These are phyloP conservation scores for Desoria tigrina DNA, from an alignment of 2,888 invertebrate species.

Conservation along the genomic window DNA sequence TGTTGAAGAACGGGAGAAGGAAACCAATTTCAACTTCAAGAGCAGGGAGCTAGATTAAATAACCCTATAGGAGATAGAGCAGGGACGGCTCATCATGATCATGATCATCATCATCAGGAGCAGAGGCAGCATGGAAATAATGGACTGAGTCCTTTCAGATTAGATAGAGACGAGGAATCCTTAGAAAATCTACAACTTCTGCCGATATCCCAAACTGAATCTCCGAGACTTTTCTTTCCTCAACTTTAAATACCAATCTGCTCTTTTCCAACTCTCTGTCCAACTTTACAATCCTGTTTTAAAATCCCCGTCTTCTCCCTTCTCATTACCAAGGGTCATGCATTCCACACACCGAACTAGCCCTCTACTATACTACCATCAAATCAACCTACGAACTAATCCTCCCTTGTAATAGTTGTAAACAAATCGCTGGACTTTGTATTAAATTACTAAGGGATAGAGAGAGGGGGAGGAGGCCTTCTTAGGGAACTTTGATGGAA, in stretches of 20 bases:
- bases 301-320: slow-evolving; percentile 14
- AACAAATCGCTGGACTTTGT: too few species aligned
- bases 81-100: slow-evolving; percentile 20
- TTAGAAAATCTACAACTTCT: not conserved
- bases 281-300: slow-evolving; percentile 22
- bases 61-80: slow-evolving; percentile 24
- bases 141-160: slow-evolving; percentile 25
- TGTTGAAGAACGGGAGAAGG: slow-evolving; percentile 12
- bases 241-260: slow-evolving; percentile 20
- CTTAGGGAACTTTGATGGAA: too few species aligned
- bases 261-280: not conserved
- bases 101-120: slow-evolving; percentile 18
- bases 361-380: not conserved
- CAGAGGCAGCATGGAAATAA: slow-evolving; percentile 23
- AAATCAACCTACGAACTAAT: too few species aligned
- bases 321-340: not conserved
- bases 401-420: too few species aligned
- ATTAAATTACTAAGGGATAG: too few species aligned
- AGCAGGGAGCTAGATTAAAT: slow-evolving; percentile 16
- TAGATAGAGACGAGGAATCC: slow-evolving; percentile 14
- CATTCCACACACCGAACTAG: not conserved
- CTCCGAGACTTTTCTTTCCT: slow-evolving; percentile 6
- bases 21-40: slow-evolving; percentile 15
- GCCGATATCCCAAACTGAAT: not conserved
- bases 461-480: too few species aligned